Percentiles rank a stretch among this genome's conserved stretches.
phyloP scores from a whole-genome alignment of 2,888 invertebrate species.

The Parnassius orleans region DNA sequence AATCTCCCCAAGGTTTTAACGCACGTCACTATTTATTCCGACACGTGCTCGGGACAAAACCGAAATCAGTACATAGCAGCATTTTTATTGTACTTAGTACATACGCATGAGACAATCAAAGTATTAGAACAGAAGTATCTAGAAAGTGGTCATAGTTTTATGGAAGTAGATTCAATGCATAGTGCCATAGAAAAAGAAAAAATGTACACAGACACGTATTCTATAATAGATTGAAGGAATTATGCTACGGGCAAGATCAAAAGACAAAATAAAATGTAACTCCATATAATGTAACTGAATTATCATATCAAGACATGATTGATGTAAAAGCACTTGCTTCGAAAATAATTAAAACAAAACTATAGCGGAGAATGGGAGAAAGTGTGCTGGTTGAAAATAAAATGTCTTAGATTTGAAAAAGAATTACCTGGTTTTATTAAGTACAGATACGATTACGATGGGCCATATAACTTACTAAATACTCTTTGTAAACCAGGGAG shows the following conservation, averaged over 20 bases:
- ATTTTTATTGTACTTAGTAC: no score
- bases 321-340: neutral
- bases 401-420: neutral
- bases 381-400: neutral
- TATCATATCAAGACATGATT: neutral
- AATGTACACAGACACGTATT: no score
- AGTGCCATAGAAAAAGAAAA: no score
- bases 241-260: neutral
- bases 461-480: neutral
- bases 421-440: neutral
- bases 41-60: no score
- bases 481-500: no score
- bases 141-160: no score
- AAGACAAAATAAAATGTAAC: neutral
- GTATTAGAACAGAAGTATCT: no score
- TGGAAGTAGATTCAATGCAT: no score
- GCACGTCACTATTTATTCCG: no score
- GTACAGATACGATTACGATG: neutral
- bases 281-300: neutral
- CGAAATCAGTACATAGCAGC: no score
- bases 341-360: neutral
- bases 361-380: neutral
- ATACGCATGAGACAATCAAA: no score
- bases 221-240: neutral
- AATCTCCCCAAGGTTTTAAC: no score